Percentiles rank a stretch among this genome's conserved stretches.
Conservation (phyloP, 2,888 invertebrate genomes). For the Calameuta filiformis region DNA sequence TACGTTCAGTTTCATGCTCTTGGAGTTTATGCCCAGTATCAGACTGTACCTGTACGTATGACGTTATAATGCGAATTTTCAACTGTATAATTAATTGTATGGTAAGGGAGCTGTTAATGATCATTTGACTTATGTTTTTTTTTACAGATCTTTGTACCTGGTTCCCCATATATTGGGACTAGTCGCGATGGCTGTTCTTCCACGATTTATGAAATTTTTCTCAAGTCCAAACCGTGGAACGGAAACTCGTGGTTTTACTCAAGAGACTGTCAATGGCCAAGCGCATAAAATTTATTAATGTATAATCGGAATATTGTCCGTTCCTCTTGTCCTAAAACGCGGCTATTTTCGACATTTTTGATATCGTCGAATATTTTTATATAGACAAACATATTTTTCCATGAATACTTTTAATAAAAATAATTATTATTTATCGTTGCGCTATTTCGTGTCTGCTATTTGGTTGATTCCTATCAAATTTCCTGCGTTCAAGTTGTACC, state of each 20-base stretch:
- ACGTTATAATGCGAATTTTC: background rate
- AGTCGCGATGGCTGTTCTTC: slow-evolving; percentile 48
- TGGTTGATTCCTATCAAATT: background rate
- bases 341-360: too few relatives aligned
- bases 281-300: slow-evolving; percentile 19
- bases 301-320: background rate
- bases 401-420: slow-evolving; percentile 16
- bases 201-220: slow-evolving; percentile 40
- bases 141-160: slow-evolving; percentile 57
- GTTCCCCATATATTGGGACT: slow-evolving; percentile 55
- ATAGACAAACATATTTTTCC: slow-evolving; percentile 15
- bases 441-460: background rate
- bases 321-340: background rate
- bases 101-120: background rate
- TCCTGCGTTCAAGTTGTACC: background rate
- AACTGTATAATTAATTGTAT: background rate
- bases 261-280: slow-evolving; percentile 10
- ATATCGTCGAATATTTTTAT: slow-evolving; percentile 6
- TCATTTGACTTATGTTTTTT: background rate
- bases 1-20: slow-evolving; percentile 90
- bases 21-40: slow-evolving; percentile 84
- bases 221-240: slow-evolving; percentile 22
- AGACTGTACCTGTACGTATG: slow-evolving; percentile 80
- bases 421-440: slow-evolving; percentile 7
- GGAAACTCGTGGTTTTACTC: slow-evolving; percentile 23